These are phyloP conservation scores for Lasiurus borealis DNA, from an alignment of 2,113 vertebrate genomes.

Conservation along the genomic window DNA sequence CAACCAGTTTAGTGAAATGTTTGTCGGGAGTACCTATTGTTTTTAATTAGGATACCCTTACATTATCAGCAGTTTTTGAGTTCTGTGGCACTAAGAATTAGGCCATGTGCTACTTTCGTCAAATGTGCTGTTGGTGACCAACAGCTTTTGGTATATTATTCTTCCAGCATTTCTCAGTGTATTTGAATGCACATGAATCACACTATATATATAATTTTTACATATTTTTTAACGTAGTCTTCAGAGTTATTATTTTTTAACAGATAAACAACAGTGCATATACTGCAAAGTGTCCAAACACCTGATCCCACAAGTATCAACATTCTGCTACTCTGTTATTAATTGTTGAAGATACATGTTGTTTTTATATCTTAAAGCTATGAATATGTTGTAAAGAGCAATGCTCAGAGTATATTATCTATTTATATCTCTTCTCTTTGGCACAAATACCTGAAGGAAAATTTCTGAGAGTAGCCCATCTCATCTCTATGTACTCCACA, in stretches of 20 bases:
- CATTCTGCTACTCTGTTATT: neutral
- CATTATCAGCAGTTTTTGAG: neutral
- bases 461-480: neutral
- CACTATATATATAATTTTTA: neutral
- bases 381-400: neutral
- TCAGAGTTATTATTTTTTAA: constrained; percentile 3
- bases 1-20: neutral
- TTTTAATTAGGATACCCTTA: neutral
- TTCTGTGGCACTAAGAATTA: neutral
- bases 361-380: neutral
- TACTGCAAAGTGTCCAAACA: neutral
- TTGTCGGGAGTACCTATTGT: neutral
- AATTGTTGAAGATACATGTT: neutral
- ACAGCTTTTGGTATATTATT: neutral
- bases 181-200: neutral
- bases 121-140: neutral
- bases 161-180: neutral
- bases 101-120: neutral
- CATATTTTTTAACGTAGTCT: neutral
- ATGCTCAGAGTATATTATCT: neutral
- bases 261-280: neutral
- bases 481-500: neutral
- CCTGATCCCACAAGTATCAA: neutral
- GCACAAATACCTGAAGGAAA: neutral
- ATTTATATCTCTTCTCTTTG: neutral